Conservation (phyloP, 2,888 invertebrate species). For the Hyposoter didymator region DNA sequence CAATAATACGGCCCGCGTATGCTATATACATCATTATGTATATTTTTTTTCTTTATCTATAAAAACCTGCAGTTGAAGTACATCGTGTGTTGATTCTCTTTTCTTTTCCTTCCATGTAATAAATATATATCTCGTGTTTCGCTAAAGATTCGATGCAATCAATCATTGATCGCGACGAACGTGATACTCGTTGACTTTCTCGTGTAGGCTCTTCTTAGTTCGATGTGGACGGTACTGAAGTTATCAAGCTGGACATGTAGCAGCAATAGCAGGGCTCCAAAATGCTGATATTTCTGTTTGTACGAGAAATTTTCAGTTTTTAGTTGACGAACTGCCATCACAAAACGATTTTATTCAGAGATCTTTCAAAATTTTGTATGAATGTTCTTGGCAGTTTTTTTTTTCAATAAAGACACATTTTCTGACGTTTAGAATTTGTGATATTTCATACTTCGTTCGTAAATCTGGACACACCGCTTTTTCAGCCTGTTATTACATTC, state of each 20-base stretch:
- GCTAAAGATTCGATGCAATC: slow-evolving; percentile 43
- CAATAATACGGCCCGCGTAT: slow-evolving; percentile 63
- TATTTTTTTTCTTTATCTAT: not conserved
- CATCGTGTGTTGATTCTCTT: slow-evolving; percentile 23
- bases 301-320: slow-evolving; percentile 25
- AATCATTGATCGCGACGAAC: slow-evolving; percentile 63
- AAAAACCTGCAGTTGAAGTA: slow-evolving; percentile 35
- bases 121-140: slow-evolving; percentile 31
- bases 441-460: no score
- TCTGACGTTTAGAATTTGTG: no score
- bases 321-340: not conserved
- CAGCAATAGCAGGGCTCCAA: slow-evolving; percentile 78
- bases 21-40: slow-evolving; percentile 7
- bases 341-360: no score
- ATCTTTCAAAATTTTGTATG: no score
- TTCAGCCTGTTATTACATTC: no score
- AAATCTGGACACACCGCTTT: no score
- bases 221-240: slow-evolving; percentile 82
- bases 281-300: slow-evolving; percentile 73
- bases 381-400: no score
- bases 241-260: slow-evolving; percentile 80
- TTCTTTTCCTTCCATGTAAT: slow-evolving; percentile 16
- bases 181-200: slow-evolving; percentile 69
- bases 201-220: slow-evolving; percentile 72
- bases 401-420: no score